Evolutionary conservation across 2,888 invertebrate species (phyloP).

Genomic region (Sabatieria punctata): DNA sequence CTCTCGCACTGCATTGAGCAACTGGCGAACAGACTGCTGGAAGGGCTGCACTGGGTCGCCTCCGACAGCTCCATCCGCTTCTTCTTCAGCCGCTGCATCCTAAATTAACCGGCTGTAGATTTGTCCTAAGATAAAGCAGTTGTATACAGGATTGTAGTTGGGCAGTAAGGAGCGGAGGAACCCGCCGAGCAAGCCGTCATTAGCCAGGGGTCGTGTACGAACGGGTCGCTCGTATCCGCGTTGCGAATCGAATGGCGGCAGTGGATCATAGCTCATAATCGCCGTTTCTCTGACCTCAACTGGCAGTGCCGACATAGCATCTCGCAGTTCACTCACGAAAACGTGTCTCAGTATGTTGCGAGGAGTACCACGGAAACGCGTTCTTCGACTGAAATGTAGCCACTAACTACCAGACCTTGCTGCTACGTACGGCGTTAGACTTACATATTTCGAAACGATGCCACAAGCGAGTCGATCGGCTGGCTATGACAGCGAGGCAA

Average conservation of each 20-base stretch:
- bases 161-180: constrained; percentile 33
- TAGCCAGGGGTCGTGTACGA: constrained; percentile 14
- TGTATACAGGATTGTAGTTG: constrained; percentile 32
- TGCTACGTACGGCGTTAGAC: constrained; percentile 45
- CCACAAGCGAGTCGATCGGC: no score
- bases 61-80: constrained; percentile 14
- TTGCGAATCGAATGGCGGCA: constrained; percentile 33
- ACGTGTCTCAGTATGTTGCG: constrained; percentile 51
- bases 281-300: constrained; percentile 35
- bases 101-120: background rate
- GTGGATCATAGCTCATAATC: constrained; percentile 32
- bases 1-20: constrained; percentile 33
- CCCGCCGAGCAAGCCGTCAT: constrained; percentile 21
- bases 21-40: constrained; percentile 25
- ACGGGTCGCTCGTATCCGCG: constrained; percentile 26
- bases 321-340: constrained; percentile 51
- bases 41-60: no score
- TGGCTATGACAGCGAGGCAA: constrained; percentile 46
- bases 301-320: constrained; percentile 44
- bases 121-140: no score
- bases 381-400: constrained; percentile 38
- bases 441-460: no score
- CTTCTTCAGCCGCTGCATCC: constrained; percentile 6
- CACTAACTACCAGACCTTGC: no score
- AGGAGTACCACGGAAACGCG: constrained; percentile 48